phyloP scores from a whole-genome alignment of 92 coral and sea anemone genomes.

The Umimayanthus chanpuru region DNA sequence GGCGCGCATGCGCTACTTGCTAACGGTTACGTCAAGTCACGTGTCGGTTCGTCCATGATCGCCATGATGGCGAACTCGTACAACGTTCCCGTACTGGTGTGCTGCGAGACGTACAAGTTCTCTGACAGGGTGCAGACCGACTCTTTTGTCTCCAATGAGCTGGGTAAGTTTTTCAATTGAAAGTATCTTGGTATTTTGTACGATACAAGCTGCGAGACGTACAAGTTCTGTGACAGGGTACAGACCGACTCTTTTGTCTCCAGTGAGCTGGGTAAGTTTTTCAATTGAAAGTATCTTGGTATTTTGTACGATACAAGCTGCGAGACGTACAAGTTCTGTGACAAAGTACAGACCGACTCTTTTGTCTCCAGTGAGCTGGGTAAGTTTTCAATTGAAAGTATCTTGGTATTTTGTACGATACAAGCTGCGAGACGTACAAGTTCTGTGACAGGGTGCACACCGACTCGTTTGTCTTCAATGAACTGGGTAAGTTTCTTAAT shows the following conservation, averaged over 20 bases:
- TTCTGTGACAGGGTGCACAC: slow-evolving; percentile 88
- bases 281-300: not conserved
- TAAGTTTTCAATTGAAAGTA: slow-evolving; percentile 34
- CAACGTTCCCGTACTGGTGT: slow-evolving; percentile 95
- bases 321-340: slow-evolving; percentile 97
- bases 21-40: slow-evolving; percentile 97
- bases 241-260: slow-evolving; percentile 97
- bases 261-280: slow-evolving; percentile 81
- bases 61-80: slow-evolving; percentile 93
- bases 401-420: slow-evolving; percentile 53
- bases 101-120: slow-evolving; percentile 99
- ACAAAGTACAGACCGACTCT: slow-evolving; percentile 93
- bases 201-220: slow-evolving; percentile 95
- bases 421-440: slow-evolving; percentile 90
- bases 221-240: slow-evolving; percentile 94
- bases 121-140: slow-evolving; percentile 97
- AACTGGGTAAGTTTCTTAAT: slow-evolving; percentile 68
- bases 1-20: slow-evolving; percentile 99
- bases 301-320: slow-evolving; percentile 82
- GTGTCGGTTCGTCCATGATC: slow-evolving; percentile 98
- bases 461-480: slow-evolving; percentile 96
- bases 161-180: slow-evolving; percentile 58
- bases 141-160: slow-evolving; percentile 95
- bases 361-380: slow-evolving; percentile 95
- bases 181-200: slow-evolving; percentile 21